These are phyloP conservation scores for Anhinga rufa DNA, from an alignment of 2,113 vertebrate genomes.

Conservation along the genomic window DNA sequence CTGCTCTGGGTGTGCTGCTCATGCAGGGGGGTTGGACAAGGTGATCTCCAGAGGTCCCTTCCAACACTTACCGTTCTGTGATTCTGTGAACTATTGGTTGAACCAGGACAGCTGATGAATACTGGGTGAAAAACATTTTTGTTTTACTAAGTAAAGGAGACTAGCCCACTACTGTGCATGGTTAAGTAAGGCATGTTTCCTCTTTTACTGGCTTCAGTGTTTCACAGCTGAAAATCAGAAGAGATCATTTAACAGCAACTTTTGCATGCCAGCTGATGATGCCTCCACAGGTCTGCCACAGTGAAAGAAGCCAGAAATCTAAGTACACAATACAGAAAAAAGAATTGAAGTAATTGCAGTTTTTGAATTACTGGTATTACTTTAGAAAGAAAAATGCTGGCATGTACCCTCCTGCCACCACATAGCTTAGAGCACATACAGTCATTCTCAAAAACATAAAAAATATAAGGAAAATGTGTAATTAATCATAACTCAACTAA, in stretches of 20 bases:
- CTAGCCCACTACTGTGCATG: not conserved
- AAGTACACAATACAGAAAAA: not conserved
- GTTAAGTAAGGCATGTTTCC: not conserved
- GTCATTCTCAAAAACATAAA: not conserved
- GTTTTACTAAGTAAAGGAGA: not conserved
- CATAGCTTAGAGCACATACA: not conserved
- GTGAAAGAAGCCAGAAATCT: not conserved
- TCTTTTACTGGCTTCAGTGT: not conserved
- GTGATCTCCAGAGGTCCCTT: no score
- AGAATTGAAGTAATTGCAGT: not conserved
- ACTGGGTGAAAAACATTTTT: not conserved
- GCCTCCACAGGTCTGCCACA: not conserved
- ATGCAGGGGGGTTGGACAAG: no score
- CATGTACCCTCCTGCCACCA: conserved; percentile 8
- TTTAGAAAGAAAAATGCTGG: not conserved
- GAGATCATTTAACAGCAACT: not conserved
- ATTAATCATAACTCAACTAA: not conserved
- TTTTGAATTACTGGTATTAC: conserved; percentile 1
- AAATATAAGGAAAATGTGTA: not conserved
- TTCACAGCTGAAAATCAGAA: not conserved
- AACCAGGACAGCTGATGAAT: not conserved
- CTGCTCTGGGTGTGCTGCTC: no score
- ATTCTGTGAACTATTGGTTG: not conserved
- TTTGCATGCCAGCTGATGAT: not conserved
- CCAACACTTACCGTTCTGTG: no score